Evolutionary conservation across 2,797 vertebrate genomes (phyloP).

Genomic region (Tamandua tetradactyla): DNA sequence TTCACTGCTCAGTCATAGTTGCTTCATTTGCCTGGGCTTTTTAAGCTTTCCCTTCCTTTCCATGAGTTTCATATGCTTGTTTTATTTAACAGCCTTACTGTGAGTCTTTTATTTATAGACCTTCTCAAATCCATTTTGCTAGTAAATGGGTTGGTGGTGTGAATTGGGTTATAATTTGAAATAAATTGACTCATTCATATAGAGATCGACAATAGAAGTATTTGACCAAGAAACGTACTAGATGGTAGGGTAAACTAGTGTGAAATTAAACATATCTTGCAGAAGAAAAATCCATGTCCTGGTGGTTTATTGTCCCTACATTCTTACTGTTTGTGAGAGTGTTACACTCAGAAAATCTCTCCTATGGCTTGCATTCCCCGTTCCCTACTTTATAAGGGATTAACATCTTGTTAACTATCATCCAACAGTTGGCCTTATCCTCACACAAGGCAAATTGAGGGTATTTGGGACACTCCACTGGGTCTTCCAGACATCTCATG

Average conservation of each 20-base stretch:
- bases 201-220: slow-evolving; percentile 29
- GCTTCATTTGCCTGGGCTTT: not conserved
- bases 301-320: not conserved
- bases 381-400: not conserved
- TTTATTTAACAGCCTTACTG: slow-evolving; percentile 66
- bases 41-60: slow-evolving; percentile 16
- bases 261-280: slow-evolving; percentile 47
- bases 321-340: not conserved
- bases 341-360: not conserved
- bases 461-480: not conserved
- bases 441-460: not conserved
- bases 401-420: not conserved
- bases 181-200: slow-evolving; percentile 52
- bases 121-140: slow-evolving; percentile 69
- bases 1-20: not conserved
- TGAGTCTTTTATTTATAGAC: slow-evolving; percentile 66
- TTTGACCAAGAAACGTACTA: slow-evolving; percentile 44
- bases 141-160: slow-evolving; percentile 57
- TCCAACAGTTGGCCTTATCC: not conserved
- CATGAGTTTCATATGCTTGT: slow-evolving; percentile 65
- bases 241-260: not conserved
- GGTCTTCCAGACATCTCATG: not conserved
- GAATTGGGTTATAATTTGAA: slow-evolving; percentile 59
- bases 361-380: not conserved
- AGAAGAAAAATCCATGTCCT: not conserved